Evolutionary conservation across 2,888 invertebrate species (phyloP).

Genomic region (Pantelozetes paolii): DNA sequence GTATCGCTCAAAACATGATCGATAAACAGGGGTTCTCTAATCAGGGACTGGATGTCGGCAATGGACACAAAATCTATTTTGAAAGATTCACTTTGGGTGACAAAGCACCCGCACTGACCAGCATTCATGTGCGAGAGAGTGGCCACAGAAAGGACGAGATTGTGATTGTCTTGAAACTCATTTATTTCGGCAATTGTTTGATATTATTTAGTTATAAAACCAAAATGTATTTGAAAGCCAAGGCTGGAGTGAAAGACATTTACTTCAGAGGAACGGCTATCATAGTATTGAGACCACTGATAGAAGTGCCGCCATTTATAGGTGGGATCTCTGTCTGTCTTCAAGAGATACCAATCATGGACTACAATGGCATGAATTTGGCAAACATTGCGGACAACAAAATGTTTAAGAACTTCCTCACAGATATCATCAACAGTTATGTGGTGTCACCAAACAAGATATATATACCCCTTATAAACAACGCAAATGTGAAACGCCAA

Average conservation of each 20-base stretch:
- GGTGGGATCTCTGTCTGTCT: conserved; percentile 34
- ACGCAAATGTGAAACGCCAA: conserved; percentile 30
- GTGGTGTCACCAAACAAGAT: conserved; percentile 32
- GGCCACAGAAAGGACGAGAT: conserved; percentile 34
- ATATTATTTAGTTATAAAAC: conserved; percentile 22
- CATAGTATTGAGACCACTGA: conserved; percentile 20
- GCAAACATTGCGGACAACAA: conserved; percentile 36
- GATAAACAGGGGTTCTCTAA: conserved; percentile 29
- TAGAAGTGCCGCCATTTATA: conserved; percentile 26
- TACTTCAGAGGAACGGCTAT: conserved; percentile 18
- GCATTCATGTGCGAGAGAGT: conserved; percentile 3
- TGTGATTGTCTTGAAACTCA: conserved; percentile 8
- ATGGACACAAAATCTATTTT: conserved; percentile 23
- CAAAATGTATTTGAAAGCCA: background rate
- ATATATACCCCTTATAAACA: background rate
- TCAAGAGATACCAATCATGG: conserved; percentile 26
- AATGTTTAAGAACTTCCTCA: conserved; percentile 14
- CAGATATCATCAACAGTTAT: background rate
- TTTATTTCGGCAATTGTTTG: conserved; percentile 40
- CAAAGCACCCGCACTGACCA: conserved; percentile 32
- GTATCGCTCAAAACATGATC: conserved; percentile 23
- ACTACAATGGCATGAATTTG: conserved; percentile 39
- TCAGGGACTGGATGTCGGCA: conserved; percentile 2
- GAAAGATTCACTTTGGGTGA: conserved; percentile 40
- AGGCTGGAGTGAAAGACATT: conserved; percentile 32